These are phyloP conservation scores for Torymus auratus DNA, from an alignment of 2,888 invertebrate species.

Conservation along the genomic window DNA sequence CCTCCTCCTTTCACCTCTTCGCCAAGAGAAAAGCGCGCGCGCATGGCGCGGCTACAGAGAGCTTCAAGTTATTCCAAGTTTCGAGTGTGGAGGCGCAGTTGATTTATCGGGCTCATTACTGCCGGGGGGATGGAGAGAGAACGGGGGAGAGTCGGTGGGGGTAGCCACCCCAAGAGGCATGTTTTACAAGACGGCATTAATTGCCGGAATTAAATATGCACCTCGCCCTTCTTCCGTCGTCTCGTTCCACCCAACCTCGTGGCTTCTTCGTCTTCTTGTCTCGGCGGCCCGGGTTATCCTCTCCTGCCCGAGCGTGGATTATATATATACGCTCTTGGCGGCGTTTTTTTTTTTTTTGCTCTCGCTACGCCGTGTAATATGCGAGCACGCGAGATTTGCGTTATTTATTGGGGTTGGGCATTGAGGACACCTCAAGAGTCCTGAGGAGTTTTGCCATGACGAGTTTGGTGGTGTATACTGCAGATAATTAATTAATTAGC, in stretches of 20 bases:
- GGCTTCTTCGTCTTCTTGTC: slow-evolving; percentile 55
- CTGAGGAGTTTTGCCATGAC: slow-evolving; percentile 6
- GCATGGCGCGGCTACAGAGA: slow-evolving; percentile 4
- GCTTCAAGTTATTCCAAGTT: slow-evolving; percentile 74
- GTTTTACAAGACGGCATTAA: slow-evolving; percentile 77
- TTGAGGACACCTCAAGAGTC: slow-evolving; percentile 34
- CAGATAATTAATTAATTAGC: too few species aligned
- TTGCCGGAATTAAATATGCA: slow-evolving; percentile 77
- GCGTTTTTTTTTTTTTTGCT: slow-evolving; percentile 6
- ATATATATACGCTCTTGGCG: background rate
- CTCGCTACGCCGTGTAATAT: background rate
- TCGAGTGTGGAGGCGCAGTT: slow-evolving; percentile 74
- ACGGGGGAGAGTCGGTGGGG: slow-evolving; percentile 14
- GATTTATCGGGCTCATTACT: slow-evolving; percentile 77
- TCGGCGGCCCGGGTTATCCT: background rate
- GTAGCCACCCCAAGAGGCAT: slow-evolving; percentile 73
- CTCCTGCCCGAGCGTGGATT: background rate
- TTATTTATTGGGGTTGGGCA: slow-evolving; percentile 69
- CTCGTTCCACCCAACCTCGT: slow-evolving; percentile 52
- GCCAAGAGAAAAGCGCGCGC: slow-evolving; percentile 37
- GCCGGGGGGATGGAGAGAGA: slow-evolving; percentile 66
- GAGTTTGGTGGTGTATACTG: background rate
- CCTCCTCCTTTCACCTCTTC: too few species aligned
- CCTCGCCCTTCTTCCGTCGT: slow-evolving; percentile 66
- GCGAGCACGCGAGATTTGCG: slow-evolving; percentile 48